Base-by-base conservation (phyloP, 2,888 invertebrate species). In the Hydrotaea diabolus region DNA sequence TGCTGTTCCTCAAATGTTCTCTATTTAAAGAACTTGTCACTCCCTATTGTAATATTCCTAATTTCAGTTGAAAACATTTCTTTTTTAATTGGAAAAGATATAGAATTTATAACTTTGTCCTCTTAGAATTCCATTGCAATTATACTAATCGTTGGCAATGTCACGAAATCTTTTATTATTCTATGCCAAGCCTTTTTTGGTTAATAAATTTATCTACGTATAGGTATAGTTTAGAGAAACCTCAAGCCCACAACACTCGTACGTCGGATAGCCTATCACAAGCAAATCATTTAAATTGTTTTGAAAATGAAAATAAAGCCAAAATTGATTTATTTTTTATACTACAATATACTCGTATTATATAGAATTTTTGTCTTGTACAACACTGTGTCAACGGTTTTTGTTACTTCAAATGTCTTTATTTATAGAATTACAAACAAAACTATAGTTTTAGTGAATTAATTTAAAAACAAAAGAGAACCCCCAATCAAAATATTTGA, bases 361-460 rank as follows among this genome's bases (percentile, higher is more conserved):
- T 84, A 84, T 84, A 71, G 72, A 84, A 84, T 84, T 75, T 84
- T 81, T 84, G 84, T 84, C 84, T 84, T 84, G 84, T 78, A 78
- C 84, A 84, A 84, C 84, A 84, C 84, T 84, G 84, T 84, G 78
- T 75, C 57, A 71, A 31, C 66, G 62, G 21, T 49, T 84, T 81
- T 72, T 76, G 75, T 84, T 73, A 73, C 81, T 64, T 72, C 59
- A 73, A 46, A 46, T 21, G 23, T 43, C 23, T 43, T 39, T 57
- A 23, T 46, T n/a, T 78, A 46, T 11, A 59, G 73, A 73, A 73
- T 36, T 71, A 39, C 46, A 82, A 17, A 74, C 49, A 64, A 49
- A 59, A 5, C 31, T 3, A 43, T 46, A 64, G 49, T n/a, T n/a
- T n/a, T n/a, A n/a, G n/a, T 31, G 3, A 31, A 31, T 31, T 31